Evolutionary conservation across 2,113 vertebrate genomes (phyloP), one percentile per base, ranked within the genome.

Genomic region (Aspiorhynchus laticeps): DNA sequence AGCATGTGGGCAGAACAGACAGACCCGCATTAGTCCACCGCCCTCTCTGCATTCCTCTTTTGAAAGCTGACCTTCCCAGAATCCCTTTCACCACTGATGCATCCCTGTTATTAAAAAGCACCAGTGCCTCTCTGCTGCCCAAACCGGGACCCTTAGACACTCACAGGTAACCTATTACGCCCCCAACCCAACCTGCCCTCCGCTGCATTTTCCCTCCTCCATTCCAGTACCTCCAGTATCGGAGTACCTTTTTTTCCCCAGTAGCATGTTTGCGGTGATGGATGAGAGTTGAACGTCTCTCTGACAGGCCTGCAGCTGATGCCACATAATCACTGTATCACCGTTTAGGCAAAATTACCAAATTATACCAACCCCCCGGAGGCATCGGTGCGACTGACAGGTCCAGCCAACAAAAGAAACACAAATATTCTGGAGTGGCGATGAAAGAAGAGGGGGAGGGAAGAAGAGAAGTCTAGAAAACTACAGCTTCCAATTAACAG

Each of bases 261-360:
- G 90, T 28, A 33, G 31, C 73, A 80, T 92, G 33, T 94, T 93
- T 91, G 91, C 90, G 88, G 71, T 84, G 93, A 95, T 95, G 93
- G 93, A 92, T 95, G 94, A 94, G 93, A 91, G 41, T 88, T 93
- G 92, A 91, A 89, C 90, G 86, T 93, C 90, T 88, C 91, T 87
- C 92, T 94, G 92, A 94, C 93, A 96, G 89, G 87, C 89, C 73
- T 90, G 88, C 94, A 95, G 92, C 94, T 95, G 93, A 93, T 92
- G 95, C 94, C 93, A 93, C 90, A 89, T 87, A 88, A 95, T 95
- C 95, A 94, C 84, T 92, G 91, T 81, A 94, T 94, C 88, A 91
- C 90, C 91, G 76, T 95, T 95, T 93, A 95, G 92, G 88, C 90
- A 93, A 94, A 95, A 95, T 96, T 94, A 94, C 94, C 94, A 93